These are phyloP conservation scores for Dryobota labecula DNA, from an alignment of 2,888 invertebrate genomes.

Conservation along the genomic window DNA sequence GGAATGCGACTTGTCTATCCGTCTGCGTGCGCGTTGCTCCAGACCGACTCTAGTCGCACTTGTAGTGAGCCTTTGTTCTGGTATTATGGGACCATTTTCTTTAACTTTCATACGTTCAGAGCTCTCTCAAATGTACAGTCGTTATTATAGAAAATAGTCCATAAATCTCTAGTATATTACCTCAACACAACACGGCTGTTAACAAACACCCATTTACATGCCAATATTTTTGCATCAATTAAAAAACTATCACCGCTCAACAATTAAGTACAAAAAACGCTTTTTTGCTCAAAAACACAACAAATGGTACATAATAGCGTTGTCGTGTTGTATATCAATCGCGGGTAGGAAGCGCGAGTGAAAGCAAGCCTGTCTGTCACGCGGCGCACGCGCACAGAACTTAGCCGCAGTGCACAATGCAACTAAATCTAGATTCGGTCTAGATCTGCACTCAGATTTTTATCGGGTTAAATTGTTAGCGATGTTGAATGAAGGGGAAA, in stretches of 20 bases:
- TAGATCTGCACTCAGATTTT: constrained; percentile 51
- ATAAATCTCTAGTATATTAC: constrained; percentile 15
- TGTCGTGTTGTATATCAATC: constrained; percentile 72
- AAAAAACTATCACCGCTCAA: constrained; percentile 46
- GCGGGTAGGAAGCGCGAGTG: constrained; percentile 72
- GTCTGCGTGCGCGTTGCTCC: constrained; percentile 57
- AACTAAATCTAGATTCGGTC: constrained; percentile 51
- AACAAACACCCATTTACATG: constrained; percentile 43
- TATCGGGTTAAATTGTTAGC: constrained; percentile 24
- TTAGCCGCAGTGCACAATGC: constrained; percentile 65
- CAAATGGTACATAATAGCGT: constrained; percentile 68
- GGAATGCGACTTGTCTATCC: constrained; percentile 79
- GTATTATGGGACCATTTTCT: constrained; percentile 51
- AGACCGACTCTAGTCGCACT: constrained; percentile 47
- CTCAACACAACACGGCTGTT: neutral
- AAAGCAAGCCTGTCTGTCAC: constrained; percentile 74
- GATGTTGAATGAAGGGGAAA: constrained; percentile 43
- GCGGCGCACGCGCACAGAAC: constrained; percentile 71
- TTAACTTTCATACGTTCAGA: constrained; percentile 1
- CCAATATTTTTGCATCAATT: constrained; percentile 51
- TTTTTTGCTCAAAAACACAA: constrained; percentile 57
- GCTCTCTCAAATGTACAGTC: constrained; percentile 29
- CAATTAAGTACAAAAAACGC: constrained; percentile 43
- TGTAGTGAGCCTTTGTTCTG: constrained; percentile 66
- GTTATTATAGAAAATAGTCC: constrained; percentile 24